Evolutionary conservation across 1,140 invertebrate genomes (phyloP).

Genomic region (Cepaea nemoralis): DNA sequence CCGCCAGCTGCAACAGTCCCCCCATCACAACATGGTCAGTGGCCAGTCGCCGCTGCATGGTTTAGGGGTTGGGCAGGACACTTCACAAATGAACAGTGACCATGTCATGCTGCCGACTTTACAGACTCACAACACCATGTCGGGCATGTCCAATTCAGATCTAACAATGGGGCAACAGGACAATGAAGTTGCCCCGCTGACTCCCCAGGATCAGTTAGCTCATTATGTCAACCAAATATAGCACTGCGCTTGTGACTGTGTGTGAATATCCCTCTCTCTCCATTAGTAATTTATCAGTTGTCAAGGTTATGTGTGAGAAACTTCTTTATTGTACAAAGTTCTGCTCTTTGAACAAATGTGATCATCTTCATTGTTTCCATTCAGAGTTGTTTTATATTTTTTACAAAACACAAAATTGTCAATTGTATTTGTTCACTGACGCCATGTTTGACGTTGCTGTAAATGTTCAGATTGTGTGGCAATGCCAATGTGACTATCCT

Average conservation of each 20-base stretch:
- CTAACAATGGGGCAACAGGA: conserved; percentile 59
- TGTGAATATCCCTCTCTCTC: conserved; percentile 25
- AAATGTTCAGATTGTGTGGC: conserved; percentile 9
- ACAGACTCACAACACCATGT: conserved; percentile 60
- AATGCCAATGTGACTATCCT: not conserved
- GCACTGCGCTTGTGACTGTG: conserved; percentile 36
- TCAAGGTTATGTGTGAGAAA: not conserved
- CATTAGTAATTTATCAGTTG: conserved; percentile 25
- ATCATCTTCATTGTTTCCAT: conserved; percentile 34
- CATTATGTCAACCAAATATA: conserved; percentile 68
- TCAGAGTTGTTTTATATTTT: conserved; percentile 43
- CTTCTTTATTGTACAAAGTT: conserved; percentile 26
- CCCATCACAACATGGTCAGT: conserved; percentile 61
- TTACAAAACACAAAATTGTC: conserved; percentile 28
- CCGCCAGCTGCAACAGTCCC: conserved; percentile 65
- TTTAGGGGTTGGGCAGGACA: conserved; percentile 58
- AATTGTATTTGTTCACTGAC: not conserved
- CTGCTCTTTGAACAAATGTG: conserved; percentile 36
- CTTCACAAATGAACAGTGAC: conserved; percentile 67
- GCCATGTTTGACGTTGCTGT: conserved; percentile 15
- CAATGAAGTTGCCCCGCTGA: conserved; percentile 60
- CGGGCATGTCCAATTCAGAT: conserved; percentile 59
- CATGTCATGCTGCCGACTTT: conserved; percentile 62
- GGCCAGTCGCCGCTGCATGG: conserved; percentile 65
- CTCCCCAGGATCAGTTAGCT: conserved; percentile 66